A percentile compares a stretch with the other conserved stretches of the same genome.
phyloP scores from a whole-genome alignment of 2,113 vertebrate genomes.

The Rostratula benghalensis region DNA sequence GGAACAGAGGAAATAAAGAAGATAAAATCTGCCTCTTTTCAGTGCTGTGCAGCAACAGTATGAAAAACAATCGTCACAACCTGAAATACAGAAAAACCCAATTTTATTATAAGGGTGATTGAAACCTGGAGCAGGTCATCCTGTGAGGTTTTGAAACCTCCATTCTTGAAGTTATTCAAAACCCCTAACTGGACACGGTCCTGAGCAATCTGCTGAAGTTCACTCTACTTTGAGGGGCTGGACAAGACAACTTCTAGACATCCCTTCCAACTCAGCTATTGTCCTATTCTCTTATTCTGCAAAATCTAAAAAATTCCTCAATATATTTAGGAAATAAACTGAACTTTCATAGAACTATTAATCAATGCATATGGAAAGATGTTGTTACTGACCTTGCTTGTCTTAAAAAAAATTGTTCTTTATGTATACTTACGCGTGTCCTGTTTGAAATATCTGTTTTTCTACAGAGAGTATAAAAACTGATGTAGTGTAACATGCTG shows the following conservation, averaged over 20 bases:
- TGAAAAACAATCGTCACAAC: background rate
- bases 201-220: background rate
- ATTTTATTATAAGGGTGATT: background rate
- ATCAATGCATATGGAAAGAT: background rate
- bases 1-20: background rate
- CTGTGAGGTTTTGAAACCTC: background rate
- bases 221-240: background rate
- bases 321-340: background rate
- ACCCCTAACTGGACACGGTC: background rate
- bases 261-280: background rate
- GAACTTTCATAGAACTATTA: background rate
- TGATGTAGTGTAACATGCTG: constrained; percentile 30
- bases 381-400: constrained; percentile 33
- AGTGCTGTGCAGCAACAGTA: background rate
- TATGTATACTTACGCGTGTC: background rate
- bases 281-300: background rate
- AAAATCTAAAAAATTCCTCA: background rate
- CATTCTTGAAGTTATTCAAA: background rate
- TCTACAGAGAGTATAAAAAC: constrained; percentile 47
- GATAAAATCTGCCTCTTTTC: background rate
- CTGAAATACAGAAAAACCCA: background rate
- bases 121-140: background rate
- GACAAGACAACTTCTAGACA: background rate
- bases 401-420: background rate
- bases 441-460: constrained; percentile 33